Percentiles rank a stretch among this genome's conserved stretches.
Conservation (phyloP, 2,888 invertebrate species). For the Folsomia candida region DNA sequence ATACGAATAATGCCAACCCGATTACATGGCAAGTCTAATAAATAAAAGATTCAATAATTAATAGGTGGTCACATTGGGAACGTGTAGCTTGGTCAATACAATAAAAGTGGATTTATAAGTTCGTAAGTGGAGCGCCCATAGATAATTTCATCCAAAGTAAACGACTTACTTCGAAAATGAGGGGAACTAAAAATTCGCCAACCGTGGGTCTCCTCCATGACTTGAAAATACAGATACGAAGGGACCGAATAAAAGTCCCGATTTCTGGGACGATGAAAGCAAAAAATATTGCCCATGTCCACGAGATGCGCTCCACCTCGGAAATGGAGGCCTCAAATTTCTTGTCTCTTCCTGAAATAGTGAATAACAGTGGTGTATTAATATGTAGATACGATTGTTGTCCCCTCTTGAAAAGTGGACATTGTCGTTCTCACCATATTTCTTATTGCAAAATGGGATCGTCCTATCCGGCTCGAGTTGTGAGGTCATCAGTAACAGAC, state of each 20-base stretch:
- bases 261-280: constrained; percentile 86
- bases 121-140: neutral
- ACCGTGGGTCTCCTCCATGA: constrained; percentile 73
- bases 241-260: constrained; percentile 77
- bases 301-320: constrained; percentile 80
- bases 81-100: neutral
- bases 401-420: too few species aligned
- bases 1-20: constrained; percentile 81
- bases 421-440: constrained; percentile 73
- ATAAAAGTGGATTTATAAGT: neutral
- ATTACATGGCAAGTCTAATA: constrained; percentile 76
- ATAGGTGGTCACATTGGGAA: too few species aligned
- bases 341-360: constrained; percentile 74
- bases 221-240: constrained; percentile 87
- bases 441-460: constrained; percentile 77
- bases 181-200: constrained; percentile 65
- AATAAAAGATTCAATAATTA: constrained; percentile 9
- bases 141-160: neutral
- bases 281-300: constrained; percentile 88
- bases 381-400: too few species aligned
- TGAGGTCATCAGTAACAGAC: constrained; percentile 87
- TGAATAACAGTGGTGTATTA: neutral
- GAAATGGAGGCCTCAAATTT: constrained; percentile 78
- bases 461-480: constrained; percentile 73
- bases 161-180: constrained; percentile 63